Evolutionary conservation across 2,888 invertebrate genomes (phyloP), one percentile per base, ranked within the genome.

Genomic region (Acleris emargana): DNA sequence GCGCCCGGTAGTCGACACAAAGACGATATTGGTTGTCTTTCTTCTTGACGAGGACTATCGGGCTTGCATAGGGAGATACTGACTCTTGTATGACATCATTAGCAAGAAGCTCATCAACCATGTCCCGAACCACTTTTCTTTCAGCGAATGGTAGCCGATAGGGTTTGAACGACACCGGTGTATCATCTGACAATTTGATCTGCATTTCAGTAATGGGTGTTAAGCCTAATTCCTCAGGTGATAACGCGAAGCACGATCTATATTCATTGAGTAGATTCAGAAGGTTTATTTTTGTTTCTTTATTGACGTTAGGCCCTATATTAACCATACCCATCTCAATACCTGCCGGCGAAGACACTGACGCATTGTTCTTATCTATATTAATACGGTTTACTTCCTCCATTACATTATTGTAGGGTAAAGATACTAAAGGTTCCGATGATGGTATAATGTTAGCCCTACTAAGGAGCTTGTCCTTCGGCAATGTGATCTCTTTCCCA

Each of bases 1-100:
- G 47, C 4, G 61, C 52, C 4, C 61, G 11, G 20, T 57, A 67
- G 43, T 67, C 58, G 2, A 61, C 57, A 22, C 57, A 32, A 66
- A 67, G 53, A 76, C 76, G 55, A 71, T 73, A 3, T 73, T 57
- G 0, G 72, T 74, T 67, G 42, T 68, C 45, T 49, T 47, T 45
- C 53, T 63, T 63, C 13, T 22, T 45, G 3, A 57, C 57, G 3
- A 57, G 16, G 20, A 57, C 9, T 20, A 57, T 42, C 1, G 62
- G 67, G 5, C 53, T 53, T 1, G 62, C 57, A 28, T 62, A 62
- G 1, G 25, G 5, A 1, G 62, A 67, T 1, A n/a, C 11, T 7
- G 58, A 58, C 18, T 58, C 50, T 5, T 49, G 7, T 11, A 66
- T 54, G 3, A 69, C 57, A 16, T 28, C 20, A 22, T 9, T 32